Evolutionary conservation across 2,797 vertebrate genomes (phyloP).

Genomic region (Poeciliopsis infans): DNA sequence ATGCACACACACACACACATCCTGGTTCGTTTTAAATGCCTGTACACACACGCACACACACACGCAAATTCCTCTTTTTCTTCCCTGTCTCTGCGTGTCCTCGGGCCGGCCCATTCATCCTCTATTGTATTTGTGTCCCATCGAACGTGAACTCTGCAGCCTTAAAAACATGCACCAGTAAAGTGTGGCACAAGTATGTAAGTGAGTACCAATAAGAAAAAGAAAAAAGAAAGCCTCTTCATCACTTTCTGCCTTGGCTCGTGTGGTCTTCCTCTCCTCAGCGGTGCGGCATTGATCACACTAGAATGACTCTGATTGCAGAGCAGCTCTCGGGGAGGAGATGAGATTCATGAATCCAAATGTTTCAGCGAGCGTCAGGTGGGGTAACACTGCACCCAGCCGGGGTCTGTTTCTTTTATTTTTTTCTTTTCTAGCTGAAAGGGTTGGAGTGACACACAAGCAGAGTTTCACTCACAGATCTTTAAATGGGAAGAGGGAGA

Average conservation of each 20-base stretch:
- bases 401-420: slow-evolving; percentile 61
- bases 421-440: slow-evolving; percentile 17
- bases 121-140: slow-evolving; percentile 27
- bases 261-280: slow-evolving; percentile 49
- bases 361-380: slow-evolving; percentile 62
- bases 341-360: slow-evolving; percentile 72
- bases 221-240: slow-evolving; percentile 13
- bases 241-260: slow-evolving; percentile 34
- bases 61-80: slow-evolving; percentile 17
- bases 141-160: slow-evolving; percentile 30
- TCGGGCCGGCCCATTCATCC: slow-evolving; percentile 19
- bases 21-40: slow-evolving; percentile 50
- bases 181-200: slow-evolving; percentile 31
- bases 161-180: slow-evolving; percentile 26
- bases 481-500: slow-evolving; percentile 43
- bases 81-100: neutral
- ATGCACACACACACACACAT: neutral
- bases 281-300: slow-evolving; percentile 52
- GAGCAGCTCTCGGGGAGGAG: slow-evolving; percentile 37
- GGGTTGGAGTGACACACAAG: slow-evolving; percentile 54
- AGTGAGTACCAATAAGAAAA: slow-evolving; percentile 44
- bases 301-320: slow-evolving; percentile 61
- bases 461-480: slow-evolving; percentile 42
- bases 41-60: neutral
- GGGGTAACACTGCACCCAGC: slow-evolving; percentile 61